Conservation (phyloP, 2,113 vertebrate genomes). For the Osmerus mordax region DNA sequence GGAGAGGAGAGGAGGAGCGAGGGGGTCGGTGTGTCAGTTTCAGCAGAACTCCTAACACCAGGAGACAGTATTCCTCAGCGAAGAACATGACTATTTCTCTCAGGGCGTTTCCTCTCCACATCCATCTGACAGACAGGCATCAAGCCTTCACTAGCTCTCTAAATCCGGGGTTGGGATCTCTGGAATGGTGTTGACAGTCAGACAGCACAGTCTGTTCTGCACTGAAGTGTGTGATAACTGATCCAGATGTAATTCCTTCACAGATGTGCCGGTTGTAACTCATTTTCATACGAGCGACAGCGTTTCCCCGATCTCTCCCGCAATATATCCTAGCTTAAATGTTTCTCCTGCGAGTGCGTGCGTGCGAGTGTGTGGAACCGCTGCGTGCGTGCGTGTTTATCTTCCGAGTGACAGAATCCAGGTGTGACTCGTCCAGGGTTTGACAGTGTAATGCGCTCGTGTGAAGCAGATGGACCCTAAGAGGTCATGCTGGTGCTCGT, state of each 20-base stretch:
- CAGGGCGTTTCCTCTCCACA: background rate
- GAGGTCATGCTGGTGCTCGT: constrained; percentile 61
- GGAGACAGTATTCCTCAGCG: background rate
- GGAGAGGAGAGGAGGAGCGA: background rate
- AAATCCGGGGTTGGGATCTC: constrained; percentile 48
- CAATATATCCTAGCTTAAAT: background rate
- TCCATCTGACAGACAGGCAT: constrained; percentile 47
- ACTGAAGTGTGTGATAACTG: constrained; percentile 45
- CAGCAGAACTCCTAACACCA: background rate
- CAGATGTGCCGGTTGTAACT: constrained; percentile 9
- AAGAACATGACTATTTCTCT: background rate
- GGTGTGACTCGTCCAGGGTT: constrained; percentile 47
- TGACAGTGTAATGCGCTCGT: constrained; percentile 48
- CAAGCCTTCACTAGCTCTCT: constrained; percentile 23
- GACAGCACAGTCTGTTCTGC: constrained; percentile 47
- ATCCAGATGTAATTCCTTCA: constrained; percentile 45
- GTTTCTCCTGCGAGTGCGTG: background rate
- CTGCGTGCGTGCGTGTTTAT: constrained; percentile 8
- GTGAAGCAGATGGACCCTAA: constrained; percentile 16
- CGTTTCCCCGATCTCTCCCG: background rate
- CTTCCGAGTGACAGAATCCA: constrained; percentile 61
- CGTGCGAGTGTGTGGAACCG: background rate
- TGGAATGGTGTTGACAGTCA: constrained; percentile 51
- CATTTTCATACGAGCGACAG: background rate
- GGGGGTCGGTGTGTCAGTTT: background rate